Conservation (phyloP, 2,113 vertebrate genomes). For the Calonectris borealis region DNA sequence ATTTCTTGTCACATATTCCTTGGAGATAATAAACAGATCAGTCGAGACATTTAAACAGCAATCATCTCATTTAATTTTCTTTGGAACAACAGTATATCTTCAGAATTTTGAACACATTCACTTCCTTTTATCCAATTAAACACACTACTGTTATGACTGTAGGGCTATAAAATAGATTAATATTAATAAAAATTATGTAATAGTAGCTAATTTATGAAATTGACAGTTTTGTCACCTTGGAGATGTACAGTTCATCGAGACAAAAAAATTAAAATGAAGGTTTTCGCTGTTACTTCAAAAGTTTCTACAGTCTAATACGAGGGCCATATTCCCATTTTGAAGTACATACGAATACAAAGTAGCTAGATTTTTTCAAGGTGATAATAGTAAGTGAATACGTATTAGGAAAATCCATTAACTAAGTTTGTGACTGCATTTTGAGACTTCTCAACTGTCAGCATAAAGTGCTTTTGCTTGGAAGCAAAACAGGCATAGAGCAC, state of each 20-base stretch:
- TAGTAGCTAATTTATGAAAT: not conserved
- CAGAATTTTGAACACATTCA: not conserved
- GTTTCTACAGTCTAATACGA: not conserved
- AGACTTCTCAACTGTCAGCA: not conserved
- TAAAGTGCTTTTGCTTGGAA: not conserved
- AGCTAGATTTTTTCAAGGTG: not conserved
- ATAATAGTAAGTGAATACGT: not conserved
- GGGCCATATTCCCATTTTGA: not conserved
- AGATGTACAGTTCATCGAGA: not conserved
- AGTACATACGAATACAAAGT: not conserved
- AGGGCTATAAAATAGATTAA: not conserved
- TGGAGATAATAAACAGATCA: constrained; percentile 20
- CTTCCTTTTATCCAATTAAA: not conserved
- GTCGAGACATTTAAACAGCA: not conserved
- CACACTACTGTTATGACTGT: not conserved
- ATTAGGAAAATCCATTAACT: not conserved
- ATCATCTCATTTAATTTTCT: not conserved
- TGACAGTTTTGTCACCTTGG: not conserved
- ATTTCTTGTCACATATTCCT: constrained; percentile 17
- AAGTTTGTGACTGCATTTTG: not conserved
- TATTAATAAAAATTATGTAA: not conserved
- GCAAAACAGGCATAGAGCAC: not conserved
- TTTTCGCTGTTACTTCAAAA: not conserved
- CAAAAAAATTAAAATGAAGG: not conserved
- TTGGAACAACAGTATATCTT: constrained; percentile 54